A percentile compares a stretch with the other conserved stretches of the same genome.
Evolutionary conservation across 2,797 vertebrate species (phyloP).

Genomic region (Fratercula arctica): DNA sequence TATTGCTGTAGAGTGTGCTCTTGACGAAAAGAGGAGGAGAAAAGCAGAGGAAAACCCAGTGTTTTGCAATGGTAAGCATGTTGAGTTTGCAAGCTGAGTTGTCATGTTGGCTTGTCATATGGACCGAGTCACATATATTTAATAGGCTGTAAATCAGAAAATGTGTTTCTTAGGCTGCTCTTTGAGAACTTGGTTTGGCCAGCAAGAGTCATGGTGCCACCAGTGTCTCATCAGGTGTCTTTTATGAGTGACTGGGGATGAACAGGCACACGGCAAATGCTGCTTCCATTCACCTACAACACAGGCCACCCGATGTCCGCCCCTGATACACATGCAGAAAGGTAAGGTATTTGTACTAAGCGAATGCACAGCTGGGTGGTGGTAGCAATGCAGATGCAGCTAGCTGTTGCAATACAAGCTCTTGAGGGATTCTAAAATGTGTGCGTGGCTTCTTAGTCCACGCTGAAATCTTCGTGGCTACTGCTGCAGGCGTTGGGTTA

Average conservation of each 20-base stretch:
- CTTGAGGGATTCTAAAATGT: not conserved
- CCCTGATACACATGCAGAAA: accelerated
- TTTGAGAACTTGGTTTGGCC: not conserved
- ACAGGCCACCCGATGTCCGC: accelerated
- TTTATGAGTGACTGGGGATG: not conserved
- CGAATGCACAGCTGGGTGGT: accelerated
- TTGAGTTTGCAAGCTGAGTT: not conserved
- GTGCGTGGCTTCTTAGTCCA: not conserved
- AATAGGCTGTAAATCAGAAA: not conserved
- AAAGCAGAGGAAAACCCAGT: not conserved
- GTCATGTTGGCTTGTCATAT: not conserved
- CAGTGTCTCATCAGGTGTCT: not conserved
- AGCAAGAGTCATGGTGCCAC: not conserved
- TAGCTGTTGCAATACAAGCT: not conserved
- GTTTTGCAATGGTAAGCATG: accelerated
- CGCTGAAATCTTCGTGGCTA: not conserved
- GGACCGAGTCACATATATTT: not conserved
- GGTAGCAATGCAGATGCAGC: not conserved
- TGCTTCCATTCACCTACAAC: not conserved
- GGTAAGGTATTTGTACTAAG: not conserved
- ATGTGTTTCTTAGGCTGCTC: not conserved
- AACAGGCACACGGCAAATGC: not conserved
- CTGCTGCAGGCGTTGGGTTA: not conserved
- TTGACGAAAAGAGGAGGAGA: not conserved
- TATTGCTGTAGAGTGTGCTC: not conserved